Percentiles rank a stretch among this genome's conserved stretches.
Evolutionary conservation across 2,113 vertebrate species (phyloP).

Genomic region (Axis porcinus): DNA sequence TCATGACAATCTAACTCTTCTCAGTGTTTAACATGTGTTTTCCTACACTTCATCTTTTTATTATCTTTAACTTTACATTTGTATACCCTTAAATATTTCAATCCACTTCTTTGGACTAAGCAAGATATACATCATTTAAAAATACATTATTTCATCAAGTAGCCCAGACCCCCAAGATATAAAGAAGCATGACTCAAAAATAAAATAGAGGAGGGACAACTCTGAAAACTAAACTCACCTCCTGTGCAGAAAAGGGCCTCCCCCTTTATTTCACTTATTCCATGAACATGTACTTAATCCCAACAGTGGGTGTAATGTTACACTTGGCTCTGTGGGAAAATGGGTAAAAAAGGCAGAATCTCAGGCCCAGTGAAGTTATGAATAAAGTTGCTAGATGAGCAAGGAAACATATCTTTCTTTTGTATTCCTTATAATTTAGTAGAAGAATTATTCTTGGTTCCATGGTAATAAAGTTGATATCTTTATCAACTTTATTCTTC

Average conservation of each 20-base stretch:
- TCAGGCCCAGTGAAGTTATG: background rate
- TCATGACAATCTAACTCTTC: background rate
- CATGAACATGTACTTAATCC: background rate
- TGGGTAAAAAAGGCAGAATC: background rate
- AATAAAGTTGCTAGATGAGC: background rate
- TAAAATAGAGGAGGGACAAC: background rate
- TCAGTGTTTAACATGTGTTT: background rate
- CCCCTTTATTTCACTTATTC: background rate
- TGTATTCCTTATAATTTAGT: slow-evolving; percentile 6
- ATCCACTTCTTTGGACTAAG: background rate
- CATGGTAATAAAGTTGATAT: slow-evolving; percentile 23
- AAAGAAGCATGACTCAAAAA: background rate
- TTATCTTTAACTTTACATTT: slow-evolving; percentile 24
- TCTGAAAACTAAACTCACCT: background rate
- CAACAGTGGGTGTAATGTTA: too few species aligned
- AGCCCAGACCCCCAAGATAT: background rate
- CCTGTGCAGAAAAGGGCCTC: background rate
- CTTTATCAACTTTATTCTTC: background rate
- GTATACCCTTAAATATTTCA: background rate
- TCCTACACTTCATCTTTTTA: background rate
- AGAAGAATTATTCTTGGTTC: background rate
- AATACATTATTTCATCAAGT: slow-evolving; percentile 21
- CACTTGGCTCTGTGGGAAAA: background rate
- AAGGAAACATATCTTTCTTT: background rate
- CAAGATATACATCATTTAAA: slow-evolving; percentile 15